Evolutionary conservation across 2,797 vertebrate genomes (phyloP).

Genomic region (Alfaro cultratus): DNA sequence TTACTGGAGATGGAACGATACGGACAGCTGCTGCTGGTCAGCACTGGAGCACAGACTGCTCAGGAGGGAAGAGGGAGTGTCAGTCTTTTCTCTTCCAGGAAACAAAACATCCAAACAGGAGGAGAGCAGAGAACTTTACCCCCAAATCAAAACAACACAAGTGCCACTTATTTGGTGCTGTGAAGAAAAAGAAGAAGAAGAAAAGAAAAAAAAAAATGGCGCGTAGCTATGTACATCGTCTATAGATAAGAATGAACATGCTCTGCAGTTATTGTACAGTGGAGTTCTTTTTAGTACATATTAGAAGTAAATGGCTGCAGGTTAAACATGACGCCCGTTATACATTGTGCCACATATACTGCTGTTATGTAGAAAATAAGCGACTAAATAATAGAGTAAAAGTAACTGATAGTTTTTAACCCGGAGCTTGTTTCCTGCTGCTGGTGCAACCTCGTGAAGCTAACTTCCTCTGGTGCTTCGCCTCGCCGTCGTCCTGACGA

Average conservation of each 20-base stretch:
- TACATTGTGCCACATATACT: slow-evolving; percentile 76
- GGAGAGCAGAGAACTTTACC: slow-evolving; percentile 59
- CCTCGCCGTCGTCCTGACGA: neutral
- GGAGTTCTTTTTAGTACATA: slow-evolving; percentile 74
- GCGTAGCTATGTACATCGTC: slow-evolving; percentile 81
- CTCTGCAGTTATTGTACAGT: slow-evolving; percentile 80
- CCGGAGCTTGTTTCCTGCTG: slow-evolving; percentile 39
- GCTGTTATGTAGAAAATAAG: slow-evolving; percentile 71
- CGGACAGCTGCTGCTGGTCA: slow-evolving; percentile 81
- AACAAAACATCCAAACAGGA: slow-evolving; percentile 28
- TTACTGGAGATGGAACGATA: slow-evolving; percentile 63
- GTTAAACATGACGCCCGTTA: slow-evolving; percentile 72
- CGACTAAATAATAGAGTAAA: slow-evolving; percentile 38
- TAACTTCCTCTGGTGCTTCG: neutral
- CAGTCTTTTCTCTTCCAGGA: slow-evolving; percentile 77
- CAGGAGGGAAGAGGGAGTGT: slow-evolving; percentile 75
- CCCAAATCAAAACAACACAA: slow-evolving; percentile 67
- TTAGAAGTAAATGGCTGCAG: slow-evolving; percentile 77
- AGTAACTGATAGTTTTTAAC: slow-evolving; percentile 51
- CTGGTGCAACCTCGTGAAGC: slow-evolving; percentile 36
- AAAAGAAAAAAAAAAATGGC: slow-evolving; percentile 65
- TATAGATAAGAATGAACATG: slow-evolving; percentile 81
- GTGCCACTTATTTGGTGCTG: slow-evolving; percentile 80
- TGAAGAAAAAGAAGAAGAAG: slow-evolving; percentile 45
- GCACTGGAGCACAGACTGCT: slow-evolving; percentile 82